Evolutionary conservation across 2,888 invertebrate species (phyloP), one percentile per base, ranked within the genome.

Genomic region (Microplitis deprimator): DNA sequence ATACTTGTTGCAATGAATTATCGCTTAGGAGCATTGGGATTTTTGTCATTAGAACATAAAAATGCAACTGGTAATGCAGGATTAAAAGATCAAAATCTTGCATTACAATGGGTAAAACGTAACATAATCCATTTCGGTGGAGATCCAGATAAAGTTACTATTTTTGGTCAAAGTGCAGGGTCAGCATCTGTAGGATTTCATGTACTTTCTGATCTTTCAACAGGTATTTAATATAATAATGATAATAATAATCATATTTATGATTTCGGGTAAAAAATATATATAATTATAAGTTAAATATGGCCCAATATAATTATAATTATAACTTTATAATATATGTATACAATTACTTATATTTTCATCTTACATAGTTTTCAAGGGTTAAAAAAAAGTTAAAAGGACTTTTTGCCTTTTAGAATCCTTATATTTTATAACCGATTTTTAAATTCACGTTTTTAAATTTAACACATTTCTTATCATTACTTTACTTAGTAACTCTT

Each of bases 1-100:
- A 75, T 85, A 1, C 16, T 84, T 0, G 85, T 85, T 6, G 65
- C 79, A n/a, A 77, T 84, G 67, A 85, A 85, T 77, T 85, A 85
- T 72, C 85, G 85, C 0, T 75, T 85, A 0, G 83, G 84, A 10
- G 80, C 79, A 1, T 68, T 85, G 0, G 85, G 85, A 76, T 85
- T 82, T 61, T 68, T 83, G n/a, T 82, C 82, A 1, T 82, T 82
- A 3, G 82, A 85, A 70, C 13, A 41, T 17, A 68, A 68, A 29
- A 13, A 3, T 50, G 81, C 82, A 3, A 41, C 81, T 1, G 85
- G 85, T 0, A 85, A 85, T 77, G 82, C 79, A n/a, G 84, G 83
- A 16, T 72, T 84, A 8, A 85, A 84, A 73, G 85, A 85, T 80
- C 83, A 83, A 64, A 20, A 68, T 10, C 68, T 81, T 13, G 84